Percentiles rank a stretch among this genome's conserved stretches.
phyloP scores from a whole-genome alignment of 2,888 invertebrate species.

The Myopa tessellatipennis region DNA sequence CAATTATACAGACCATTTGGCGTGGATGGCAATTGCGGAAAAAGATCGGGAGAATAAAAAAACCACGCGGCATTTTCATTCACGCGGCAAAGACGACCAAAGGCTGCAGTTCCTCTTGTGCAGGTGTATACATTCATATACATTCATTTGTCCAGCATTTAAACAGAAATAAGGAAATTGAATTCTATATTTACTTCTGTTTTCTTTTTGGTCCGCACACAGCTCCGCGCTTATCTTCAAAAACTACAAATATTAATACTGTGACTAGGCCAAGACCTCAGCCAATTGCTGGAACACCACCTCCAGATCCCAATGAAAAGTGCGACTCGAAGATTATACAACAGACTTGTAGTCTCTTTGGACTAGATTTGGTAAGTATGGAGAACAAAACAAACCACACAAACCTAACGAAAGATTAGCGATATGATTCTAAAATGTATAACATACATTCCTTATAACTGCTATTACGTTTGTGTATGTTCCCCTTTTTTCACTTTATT shows the following conservation, averaged over 20 bases:
- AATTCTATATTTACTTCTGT: constrained; percentile 36
- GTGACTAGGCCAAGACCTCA: constrained; percentile 85
- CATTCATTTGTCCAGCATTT: neutral
- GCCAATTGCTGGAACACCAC: constrained; percentile 90
- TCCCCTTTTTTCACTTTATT: constrained; percentile 14
- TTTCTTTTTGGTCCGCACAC: constrained; percentile 36
- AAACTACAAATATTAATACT: constrained; percentile 67
- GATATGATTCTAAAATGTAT: no score
- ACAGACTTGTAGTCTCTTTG: constrained; percentile 90
- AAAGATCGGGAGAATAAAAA: constrained; percentile 73
- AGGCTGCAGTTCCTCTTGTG: constrained; percentile 53
- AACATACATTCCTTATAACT: no score
- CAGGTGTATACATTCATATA: constrained; percentile 56
- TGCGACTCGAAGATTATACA: constrained; percentile 90
- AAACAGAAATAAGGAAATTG: neutral
- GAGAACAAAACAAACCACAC: no score
- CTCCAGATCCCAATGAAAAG: constrained; percentile 85
- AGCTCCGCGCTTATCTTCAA: constrained; percentile 65
- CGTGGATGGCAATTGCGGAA: constrained; percentile 80
- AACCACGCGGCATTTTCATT: constrained; percentile 52
- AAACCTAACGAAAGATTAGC: no score
- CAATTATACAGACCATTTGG: constrained; percentile 87
- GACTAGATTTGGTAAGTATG: constrained; percentile 81
- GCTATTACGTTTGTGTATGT: neutral
- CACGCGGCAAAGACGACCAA: constrained; percentile 56